These are phyloP conservation scores for Lamprologus tigripictilis DNA, from an alignment of 2,113 vertebrate species.

Conservation along the genomic window DNA sequence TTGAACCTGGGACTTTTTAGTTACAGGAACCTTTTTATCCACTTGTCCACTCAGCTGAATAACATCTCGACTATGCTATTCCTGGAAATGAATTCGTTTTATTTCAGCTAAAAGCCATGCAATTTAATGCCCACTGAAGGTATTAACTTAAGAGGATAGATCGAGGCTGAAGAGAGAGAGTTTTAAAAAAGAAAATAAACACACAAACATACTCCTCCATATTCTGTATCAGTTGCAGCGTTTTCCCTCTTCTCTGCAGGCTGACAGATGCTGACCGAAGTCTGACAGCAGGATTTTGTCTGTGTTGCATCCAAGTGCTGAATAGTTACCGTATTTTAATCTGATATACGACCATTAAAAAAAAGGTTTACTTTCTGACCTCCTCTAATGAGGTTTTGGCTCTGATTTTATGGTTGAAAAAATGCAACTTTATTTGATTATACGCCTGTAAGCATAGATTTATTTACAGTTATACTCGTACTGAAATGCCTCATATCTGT, in stretches of 20 bases:
- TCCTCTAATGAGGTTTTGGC: background rate
- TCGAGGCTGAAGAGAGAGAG: background rate
- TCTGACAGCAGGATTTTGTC: background rate
- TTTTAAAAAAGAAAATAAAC: background rate
- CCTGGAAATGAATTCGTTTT: constrained; percentile 30
- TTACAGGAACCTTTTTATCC: background rate
- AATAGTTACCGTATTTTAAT: background rate
- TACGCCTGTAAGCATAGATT: background rate
- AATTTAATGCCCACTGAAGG: background rate
- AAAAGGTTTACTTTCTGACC: background rate
- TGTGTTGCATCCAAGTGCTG: background rate
- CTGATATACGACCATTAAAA: background rate
- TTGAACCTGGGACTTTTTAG: background rate
- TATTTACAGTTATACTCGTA: background rate
- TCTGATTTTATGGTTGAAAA: background rate
- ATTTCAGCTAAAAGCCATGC: constrained; percentile 45
- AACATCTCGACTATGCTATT: background rate
- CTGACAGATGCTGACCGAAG: background rate
- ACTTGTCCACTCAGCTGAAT: background rate
- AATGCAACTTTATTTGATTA: background rate
- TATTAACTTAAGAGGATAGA: constrained; percentile 37
- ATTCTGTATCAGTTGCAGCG: background rate
- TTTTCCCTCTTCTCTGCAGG: background rate
- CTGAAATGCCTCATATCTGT: background rate
- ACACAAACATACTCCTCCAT: background rate